Percentiles rank a stretch among this genome's conserved stretches.
These are phyloP conservation scores for Leucoraja ocellata DNA, from an alignment of 2,797 vertebrate genomes.

Conservation along the genomic window DNA sequence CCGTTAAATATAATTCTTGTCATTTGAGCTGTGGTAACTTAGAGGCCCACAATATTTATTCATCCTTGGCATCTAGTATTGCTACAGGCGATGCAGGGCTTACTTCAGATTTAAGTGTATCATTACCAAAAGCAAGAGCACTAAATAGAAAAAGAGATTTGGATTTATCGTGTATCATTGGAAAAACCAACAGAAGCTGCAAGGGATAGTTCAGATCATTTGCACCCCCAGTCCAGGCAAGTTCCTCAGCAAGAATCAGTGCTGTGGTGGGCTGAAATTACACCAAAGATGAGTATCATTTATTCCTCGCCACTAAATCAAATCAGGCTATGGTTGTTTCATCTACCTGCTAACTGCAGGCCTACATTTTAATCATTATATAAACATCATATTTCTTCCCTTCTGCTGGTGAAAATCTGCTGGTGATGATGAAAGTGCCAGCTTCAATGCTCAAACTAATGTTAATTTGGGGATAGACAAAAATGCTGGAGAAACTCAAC, in stretches of 20 bases:
- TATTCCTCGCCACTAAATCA: too few species aligned
- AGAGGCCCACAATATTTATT: background rate
- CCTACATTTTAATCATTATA: too few species aligned
- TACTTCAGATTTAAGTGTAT: background rate
- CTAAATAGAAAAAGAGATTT: background rate
- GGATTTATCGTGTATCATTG: background rate
- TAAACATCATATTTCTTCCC: too few species aligned
- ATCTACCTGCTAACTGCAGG: too few species aligned
- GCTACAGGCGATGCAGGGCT: background rate
- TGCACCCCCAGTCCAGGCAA: background rate
- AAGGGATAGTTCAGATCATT: background rate
- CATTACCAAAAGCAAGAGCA: background rate
- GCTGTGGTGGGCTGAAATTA: too few species aligned
- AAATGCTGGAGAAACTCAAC: too few species aligned
- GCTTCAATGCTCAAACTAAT: background rate
- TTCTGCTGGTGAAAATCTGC: background rate
- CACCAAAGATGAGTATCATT: too few species aligned
- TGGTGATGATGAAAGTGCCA: background rate
- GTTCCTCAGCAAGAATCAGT: background rate
- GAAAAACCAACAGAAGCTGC: background rate
- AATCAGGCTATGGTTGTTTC: too few species aligned
- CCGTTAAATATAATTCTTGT: background rate
- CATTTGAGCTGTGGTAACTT: background rate
- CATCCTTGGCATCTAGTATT: background rate
- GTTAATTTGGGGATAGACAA: too few species aligned